A percentile compares a stretch with the other conserved stretches of the same genome.
phyloP scores from a whole-genome alignment of 2,797 vertebrate species.

The Pteronotus mesoamericanus region DNA sequence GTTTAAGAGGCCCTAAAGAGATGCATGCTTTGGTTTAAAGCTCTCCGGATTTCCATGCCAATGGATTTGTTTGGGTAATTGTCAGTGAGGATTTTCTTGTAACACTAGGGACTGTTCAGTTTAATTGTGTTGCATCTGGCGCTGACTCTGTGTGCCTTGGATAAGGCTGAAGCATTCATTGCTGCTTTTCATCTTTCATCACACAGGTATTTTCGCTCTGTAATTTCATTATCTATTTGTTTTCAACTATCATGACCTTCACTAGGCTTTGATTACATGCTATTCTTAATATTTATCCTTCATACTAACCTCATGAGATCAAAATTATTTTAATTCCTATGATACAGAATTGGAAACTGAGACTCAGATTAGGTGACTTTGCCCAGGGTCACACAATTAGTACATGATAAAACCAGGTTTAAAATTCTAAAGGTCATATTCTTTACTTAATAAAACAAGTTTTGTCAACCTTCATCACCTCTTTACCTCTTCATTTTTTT shows the following conservation, averaged over 20 bases:
- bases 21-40: conserved; percentile 46
- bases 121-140: conserved; percentile 66
- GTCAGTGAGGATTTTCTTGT: conserved; percentile 44
- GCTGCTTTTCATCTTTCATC: neutral
- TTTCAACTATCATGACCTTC: neutral
- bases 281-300: neutral
- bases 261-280: neutral
- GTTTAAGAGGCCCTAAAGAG: conserved; percentile 52
- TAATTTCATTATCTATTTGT: neutral
- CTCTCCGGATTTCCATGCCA: conserved; percentile 41
- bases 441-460: neutral
- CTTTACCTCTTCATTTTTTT: neutral
- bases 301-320: neutral
- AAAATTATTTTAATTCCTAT: neutral
- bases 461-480: neutral
- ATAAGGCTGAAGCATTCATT: neutral
- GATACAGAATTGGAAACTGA: neutral
- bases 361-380: neutral
- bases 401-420: neutral
- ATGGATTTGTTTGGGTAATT: conserved; percentile 61
- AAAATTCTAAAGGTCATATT: neutral
- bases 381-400: neutral
- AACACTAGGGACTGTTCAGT: conserved; percentile 45
- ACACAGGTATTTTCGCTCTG: neutral
- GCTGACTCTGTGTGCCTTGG: neutral